Evolutionary conservation across 2,797 vertebrate genomes (phyloP), one percentile per base, ranked within the genome.

Genomic region (Scolopax bukidnonensis): DNA sequence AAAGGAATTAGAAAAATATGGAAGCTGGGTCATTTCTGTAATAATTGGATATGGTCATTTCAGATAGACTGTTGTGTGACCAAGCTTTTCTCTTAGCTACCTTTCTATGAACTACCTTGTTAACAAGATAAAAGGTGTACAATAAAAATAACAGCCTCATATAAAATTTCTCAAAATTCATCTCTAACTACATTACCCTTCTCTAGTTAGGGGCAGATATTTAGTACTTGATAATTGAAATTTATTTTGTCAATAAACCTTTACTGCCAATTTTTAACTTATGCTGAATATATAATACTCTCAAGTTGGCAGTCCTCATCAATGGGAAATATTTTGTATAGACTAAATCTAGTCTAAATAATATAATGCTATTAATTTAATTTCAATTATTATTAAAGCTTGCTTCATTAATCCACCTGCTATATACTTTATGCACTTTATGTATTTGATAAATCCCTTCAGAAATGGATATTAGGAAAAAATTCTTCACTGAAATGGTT

Each of bases 361-460:
- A 38, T 70, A 90, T 23, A 36, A 90, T 82, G 13, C 3, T 86
- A 25, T 87, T 73, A 0, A 12, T 90, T 96, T 94, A 60, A 84
- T 91, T 95, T 84, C n/a, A 88, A 48, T 86, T 84, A 75, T 92
- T 93, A 78, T 82, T 86, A 73, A 85, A 95, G 9, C 11, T 71
- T 87, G 16, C 27, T 48, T 40, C 60, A 40, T 64, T 91, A 88
- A 88, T 70, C 23, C 30, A 65, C 68, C 75, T 87, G 33, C 16
- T 87, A 38, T 40, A 25, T 85, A 16, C 32, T 87, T 82, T 68
- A 70, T 77, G 32, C 4, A 70, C 20, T 36, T 36, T 36, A 36
- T 71, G 2, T 54, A 83, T 87, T 92, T 83, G 33, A 87, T 68
- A 6, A 93, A 93, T 59, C 69, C 7, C 41, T 71, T 89, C 68